Conservation (phyloP, 2,113 vertebrate species). For the Laticauda colubrina region DNA sequence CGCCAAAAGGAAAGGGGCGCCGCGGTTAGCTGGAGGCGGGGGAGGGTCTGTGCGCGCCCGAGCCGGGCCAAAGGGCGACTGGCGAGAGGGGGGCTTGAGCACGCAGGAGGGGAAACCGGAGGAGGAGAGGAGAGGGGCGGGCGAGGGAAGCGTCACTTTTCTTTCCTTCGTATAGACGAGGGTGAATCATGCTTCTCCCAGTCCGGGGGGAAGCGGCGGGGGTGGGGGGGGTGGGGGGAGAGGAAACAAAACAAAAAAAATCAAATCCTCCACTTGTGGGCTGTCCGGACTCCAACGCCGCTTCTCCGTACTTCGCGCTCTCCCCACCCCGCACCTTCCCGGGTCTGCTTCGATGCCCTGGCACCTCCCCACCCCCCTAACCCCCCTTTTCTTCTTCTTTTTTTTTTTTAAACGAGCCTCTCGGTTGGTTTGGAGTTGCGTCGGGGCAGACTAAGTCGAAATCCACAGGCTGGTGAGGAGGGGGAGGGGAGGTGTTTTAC, state of each 20-base stretch:
- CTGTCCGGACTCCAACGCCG: not conserved
- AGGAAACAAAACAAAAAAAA: too few relatives aligned
- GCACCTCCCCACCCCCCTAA: not conserved
- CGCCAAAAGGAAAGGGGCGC: not conserved
- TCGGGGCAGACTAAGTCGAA: not conserved
- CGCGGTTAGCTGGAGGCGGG: not conserved
- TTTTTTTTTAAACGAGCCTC: not conserved
- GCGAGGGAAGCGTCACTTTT: not conserved
- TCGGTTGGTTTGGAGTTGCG: not conserved
- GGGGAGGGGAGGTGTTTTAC: not conserved
- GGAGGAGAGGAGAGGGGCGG: too few relatives aligned
- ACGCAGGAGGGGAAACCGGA: not conserved
- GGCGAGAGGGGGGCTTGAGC: not conserved
- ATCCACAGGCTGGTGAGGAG: not conserved
- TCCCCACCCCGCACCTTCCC: rapidly evolving
- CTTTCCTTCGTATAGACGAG: not conserved
- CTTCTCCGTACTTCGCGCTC: not conserved
- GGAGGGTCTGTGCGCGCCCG: not conserved
- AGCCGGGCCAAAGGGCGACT: not conserved
- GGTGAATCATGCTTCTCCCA: not conserved
- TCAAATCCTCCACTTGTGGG: not conserved
- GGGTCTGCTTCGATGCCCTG: too few relatives aligned
- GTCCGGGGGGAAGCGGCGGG: not conserved
- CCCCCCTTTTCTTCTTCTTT: not conserved
- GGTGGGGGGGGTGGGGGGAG: too few relatives aligned